Base-by-base conservation (phyloP, 2,888 invertebrate genomes). In the Petrophora chlorosata region DNA sequence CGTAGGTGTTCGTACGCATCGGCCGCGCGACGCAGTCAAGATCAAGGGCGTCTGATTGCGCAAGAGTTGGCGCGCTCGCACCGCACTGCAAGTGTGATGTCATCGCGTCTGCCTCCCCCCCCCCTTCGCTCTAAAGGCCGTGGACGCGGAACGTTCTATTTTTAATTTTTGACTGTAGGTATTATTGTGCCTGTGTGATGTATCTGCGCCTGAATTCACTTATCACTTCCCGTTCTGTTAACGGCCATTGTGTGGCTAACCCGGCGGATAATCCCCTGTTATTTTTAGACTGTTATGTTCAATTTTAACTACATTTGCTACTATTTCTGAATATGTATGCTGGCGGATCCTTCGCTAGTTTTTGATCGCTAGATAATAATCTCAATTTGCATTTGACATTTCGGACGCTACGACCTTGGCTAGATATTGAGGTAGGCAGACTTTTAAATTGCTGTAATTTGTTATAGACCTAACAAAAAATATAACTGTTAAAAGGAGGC, bases 1-100 rank as follows among this genome's bases (percentile, higher is more conserved):
- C 73, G 76, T 79, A 72, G 72, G 73, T 73, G 76, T 70, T 63
- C 81, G 79, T 79, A 82, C 85, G 87, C 85, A 84, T 82, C 81
- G 81, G 76, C 79, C 82, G 81, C 82, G 81, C 85, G 83, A 83
- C 89, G 88, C 90, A 90, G 90, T 90, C 90, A 90, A 90, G 90
- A 90, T 90, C 90, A 90, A 90, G 90, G 90, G 85, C 90, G 79
- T 68, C 66, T 79, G 87, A 86, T 90, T 90, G 87, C 90, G 89
- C 84, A 89, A 90, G 82, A 84, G 83, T 85, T 88, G 88, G 87
- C 89, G 87, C 89, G 80, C 83, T 79, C 84, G 83, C 82, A 78
- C 76, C 79, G 80, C 80, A 71, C 82, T 86, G 88, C 87, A 85
- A 74, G 65, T 82, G 87, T 89, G 89, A 89, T 88, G 88, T 89